A percentile compares a stretch with the other conserved stretches of the same genome.
phyloP scores from a whole-genome alignment of 2,797 vertebrate species.

The Jordanella pulchra region DNA sequence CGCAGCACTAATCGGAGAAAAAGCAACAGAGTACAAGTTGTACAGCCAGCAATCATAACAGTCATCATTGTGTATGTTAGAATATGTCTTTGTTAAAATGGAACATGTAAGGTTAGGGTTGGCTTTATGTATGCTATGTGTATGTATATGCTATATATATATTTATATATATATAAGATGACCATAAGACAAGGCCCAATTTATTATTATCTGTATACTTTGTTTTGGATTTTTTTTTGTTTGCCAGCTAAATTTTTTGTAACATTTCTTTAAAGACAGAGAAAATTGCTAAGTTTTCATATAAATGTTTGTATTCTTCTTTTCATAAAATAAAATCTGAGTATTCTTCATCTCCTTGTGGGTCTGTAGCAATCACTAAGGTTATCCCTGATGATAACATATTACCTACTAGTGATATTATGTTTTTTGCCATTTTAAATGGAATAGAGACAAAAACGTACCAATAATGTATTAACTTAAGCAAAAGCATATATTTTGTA shows the following conservation, averaged over 20 bases:
- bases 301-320: neutral
- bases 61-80: conserved; percentile 13
- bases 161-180: conserved; percentile 6
- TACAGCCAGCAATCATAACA: conserved; percentile 24
- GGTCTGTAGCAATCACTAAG: neutral
- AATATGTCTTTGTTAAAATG: conserved; percentile 14
- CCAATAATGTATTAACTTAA: neutral
- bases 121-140: neutral
- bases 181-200: conserved; percentile 17
- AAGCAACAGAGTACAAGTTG: conserved; percentile 33
- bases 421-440: neutral
- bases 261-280: neutral
- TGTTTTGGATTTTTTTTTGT: neutral
- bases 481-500: neutral
- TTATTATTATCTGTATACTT: neutral
- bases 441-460: neutral
- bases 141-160: no score
- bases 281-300: neutral
- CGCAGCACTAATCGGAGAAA: conserved; percentile 44
- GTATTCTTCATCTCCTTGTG: neutral
- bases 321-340: neutral
- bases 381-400: neutral
- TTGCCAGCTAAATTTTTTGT: conserved; percentile 7
- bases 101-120: neutral
- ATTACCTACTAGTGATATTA: neutral